Conservation (phyloP, 92 coral and sea anemone species). For the Actinernus sp. region DNA sequence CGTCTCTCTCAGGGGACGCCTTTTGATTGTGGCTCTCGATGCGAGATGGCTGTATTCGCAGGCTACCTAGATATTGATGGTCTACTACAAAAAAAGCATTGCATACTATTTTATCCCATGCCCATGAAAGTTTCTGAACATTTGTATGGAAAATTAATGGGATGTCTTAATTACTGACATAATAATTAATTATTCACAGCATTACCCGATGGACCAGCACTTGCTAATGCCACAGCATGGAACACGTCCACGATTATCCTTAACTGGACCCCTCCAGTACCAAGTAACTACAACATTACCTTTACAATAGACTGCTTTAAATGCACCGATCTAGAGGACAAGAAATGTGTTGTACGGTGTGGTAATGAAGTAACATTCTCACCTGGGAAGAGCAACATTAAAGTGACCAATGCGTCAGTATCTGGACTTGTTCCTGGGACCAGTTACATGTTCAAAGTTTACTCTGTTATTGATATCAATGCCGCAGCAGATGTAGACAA, state of each 20-base stretch:
- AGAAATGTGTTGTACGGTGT: constrained; percentile 59
- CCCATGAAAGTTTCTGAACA: too few species aligned
- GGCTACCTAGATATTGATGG: too few species aligned
- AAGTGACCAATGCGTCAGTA: constrained; percentile 48
- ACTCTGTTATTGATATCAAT: constrained; percentile 64
- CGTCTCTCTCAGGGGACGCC: too few species aligned
- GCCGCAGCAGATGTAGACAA: constrained; percentile 16
- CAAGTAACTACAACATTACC: not conserved
- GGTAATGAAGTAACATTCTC: constrained; percentile 11
- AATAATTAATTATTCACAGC: constrained; percentile 35
- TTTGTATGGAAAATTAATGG: too few species aligned
- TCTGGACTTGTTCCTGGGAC: constrained; percentile 50
- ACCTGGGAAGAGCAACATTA: constrained; percentile 51
- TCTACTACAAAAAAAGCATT: too few species aligned
- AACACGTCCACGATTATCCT: constrained; percentile 40
- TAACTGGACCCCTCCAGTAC: constrained; percentile 30
- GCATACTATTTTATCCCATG: too few species aligned
- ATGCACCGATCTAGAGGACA: constrained; percentile 46
- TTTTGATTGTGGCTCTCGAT: too few species aligned
- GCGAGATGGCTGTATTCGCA: too few species aligned
- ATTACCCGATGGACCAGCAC: constrained; percentile 47
- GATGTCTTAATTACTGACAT: too few species aligned
- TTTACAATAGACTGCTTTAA: constrained; percentile 70
- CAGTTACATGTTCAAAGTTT: constrained; percentile 65
- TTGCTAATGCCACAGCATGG: constrained; percentile 36